These are phyloP conservation scores for Drosophila watanabei DNA, from an alignment of 1,140 invertebrate species.

Conservation along the genomic window DNA sequence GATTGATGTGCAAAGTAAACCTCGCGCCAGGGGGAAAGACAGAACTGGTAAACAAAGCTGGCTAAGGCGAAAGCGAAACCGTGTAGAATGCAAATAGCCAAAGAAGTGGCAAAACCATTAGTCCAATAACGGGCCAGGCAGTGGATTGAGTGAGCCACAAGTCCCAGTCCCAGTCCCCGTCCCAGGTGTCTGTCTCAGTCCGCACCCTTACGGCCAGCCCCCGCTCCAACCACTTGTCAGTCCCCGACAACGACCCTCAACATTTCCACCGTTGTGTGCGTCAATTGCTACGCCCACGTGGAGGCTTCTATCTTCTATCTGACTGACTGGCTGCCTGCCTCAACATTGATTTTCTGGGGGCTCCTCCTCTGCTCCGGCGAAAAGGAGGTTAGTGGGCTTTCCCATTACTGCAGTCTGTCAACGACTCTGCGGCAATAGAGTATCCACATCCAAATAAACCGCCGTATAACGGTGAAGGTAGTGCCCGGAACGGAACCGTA, in stretches of 20 bases:
- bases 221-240: slow-evolving; percentile 22
- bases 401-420: slow-evolving; percentile 47
- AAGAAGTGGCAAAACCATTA: slow-evolving; percentile 40
- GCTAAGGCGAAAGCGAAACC: slow-evolving; percentile 2
- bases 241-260: slow-evolving; percentile 18
- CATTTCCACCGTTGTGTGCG: slow-evolving; percentile 34
- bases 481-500: slow-evolving; percentile 48
- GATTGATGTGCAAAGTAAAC: slow-evolving; percentile 19
- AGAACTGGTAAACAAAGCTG: slow-evolving; percentile 26
- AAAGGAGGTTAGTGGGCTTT: slow-evolving; percentile 57
- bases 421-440: slow-evolving; percentile 42
- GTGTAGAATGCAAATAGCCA: slow-evolving; percentile 46
- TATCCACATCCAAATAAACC: slow-evolving; percentile 13
- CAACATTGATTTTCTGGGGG: slow-evolving; percentile 54
- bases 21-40: slow-evolving; percentile 1
- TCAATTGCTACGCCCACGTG: slow-evolving; percentile 33
- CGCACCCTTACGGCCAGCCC: neutral
- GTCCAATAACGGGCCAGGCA: slow-evolving; percentile 30
- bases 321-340: slow-evolving; percentile 26
- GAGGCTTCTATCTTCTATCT: slow-evolving; percentile 11
- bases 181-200: slow-evolving; percentile 22
- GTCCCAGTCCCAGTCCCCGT: slow-evolving; percentile 5
- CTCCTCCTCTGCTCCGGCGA: slow-evolving; percentile 7
- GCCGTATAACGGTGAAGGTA: slow-evolving; percentile 51
- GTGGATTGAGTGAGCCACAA: slow-evolving; percentile 24